Evolutionary conservation across 2,113 vertebrate species (phyloP), one percentile per base, ranked within the genome.

Genomic region (Coturnix japonica): DNA sequence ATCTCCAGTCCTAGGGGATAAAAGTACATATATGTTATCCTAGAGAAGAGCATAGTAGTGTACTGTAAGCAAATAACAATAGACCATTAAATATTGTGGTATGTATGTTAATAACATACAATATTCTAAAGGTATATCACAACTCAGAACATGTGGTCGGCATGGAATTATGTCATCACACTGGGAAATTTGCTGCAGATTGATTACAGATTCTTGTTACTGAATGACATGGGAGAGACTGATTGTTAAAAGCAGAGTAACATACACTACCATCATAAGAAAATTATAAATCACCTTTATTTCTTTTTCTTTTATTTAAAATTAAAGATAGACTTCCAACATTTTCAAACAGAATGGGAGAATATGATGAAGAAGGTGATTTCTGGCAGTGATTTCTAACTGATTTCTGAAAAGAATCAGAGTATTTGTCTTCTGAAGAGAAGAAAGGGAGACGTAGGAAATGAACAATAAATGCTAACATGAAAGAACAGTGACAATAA

Each of bases 221-320:
- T 54, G n/a, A 47, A 76, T 28, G 56, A 30, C 11, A 28, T 6
- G 5, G 61, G 18, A 69, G 11, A 43, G 4, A 37, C 61, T 83
- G 26, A 63, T 46, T 10, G 13, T 9, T 80, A 35, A 76, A 73
- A 80, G 8, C 2, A 60, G 33, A 61, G 2, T 44, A 10, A 47
- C 5, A 16, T 28, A 17, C 11, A 14, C 13, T 9, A 11, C 14
- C 78, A 11, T 12, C 4, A 1, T 3, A 31, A 0, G 0, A 7
- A 92, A 51, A 1, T 31, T 28, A 51, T 3, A 59, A 44, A 67
- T 13, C 4, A 16, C 16, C 15, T 22, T 7, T 4, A 37, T 59
- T 44, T 7, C 49, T 43, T 66, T 12, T 5, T 28, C 23, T 80
- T 37, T 39, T 33, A 30, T 74, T 67, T 12, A 39, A 54, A 84